Evolutionary conservation across 2,888 invertebrate genomes (phyloP).

Genomic region (Dyspetes luteomarginatus): DNA sequence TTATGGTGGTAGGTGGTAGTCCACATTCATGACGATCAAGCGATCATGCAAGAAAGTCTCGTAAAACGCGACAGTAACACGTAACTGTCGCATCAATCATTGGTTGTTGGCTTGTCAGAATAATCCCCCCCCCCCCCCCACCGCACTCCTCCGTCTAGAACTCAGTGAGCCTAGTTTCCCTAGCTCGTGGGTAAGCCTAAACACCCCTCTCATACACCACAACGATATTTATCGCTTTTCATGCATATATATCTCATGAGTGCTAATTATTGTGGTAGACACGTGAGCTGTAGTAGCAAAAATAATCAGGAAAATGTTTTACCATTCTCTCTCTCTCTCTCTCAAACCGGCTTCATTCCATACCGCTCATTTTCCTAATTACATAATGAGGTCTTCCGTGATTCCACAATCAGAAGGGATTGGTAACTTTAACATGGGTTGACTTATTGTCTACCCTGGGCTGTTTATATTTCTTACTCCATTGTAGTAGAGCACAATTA

Average conservation of each 20-base stretch:
- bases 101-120: slow-evolving; percentile 28
- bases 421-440: slow-evolving; percentile 25
- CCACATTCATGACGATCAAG: slow-evolving; percentile 38
- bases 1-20: slow-evolving; percentile 20
- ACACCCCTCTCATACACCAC: slow-evolving; percentile 3
- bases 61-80: slow-evolving; percentile 52
- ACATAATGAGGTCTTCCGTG: slow-evolving; percentile 45
- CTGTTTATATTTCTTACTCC: slow-evolving; percentile 8
- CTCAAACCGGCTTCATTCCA: background rate
- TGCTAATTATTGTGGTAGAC: slow-evolving; percentile 36
- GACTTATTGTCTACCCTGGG: background rate
- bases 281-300: slow-evolving; percentile 9
- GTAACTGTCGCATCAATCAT: slow-evolving; percentile 64
- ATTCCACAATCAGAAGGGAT: slow-evolving; percentile 24
- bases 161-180: background rate
- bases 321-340: background rate
- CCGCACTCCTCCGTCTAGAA: background rate
- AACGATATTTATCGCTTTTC: slow-evolving; percentile 49
- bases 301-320: slow-evolving; percentile 7
- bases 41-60: slow-evolving; percentile 34
- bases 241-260: slow-evolving; percentile 21
- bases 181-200: slow-evolving; percentile 11
- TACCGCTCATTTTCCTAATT: slow-evolving; percentile 3
- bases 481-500: background rate
- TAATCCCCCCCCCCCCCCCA: slow-evolving; percentile 33